Conservation (phyloP, 2,113 vertebrate species). For the Micromys minutus region DNA sequence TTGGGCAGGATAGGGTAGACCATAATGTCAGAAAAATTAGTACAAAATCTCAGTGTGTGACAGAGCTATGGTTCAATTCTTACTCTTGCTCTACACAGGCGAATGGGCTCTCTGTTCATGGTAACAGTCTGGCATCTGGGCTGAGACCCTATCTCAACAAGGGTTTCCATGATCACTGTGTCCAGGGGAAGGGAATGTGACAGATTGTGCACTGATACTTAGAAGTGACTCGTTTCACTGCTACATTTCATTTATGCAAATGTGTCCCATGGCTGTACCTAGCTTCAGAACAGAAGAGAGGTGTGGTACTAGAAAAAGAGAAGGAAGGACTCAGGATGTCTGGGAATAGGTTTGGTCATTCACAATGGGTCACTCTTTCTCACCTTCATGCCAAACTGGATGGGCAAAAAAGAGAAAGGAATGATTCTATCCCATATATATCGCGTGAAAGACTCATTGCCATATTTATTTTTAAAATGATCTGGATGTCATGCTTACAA, state of each 20-base stretch:
- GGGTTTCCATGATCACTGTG: neutral
- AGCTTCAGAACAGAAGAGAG: neutral
- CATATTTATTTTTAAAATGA: constrained; percentile 82
- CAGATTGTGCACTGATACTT: neutral
- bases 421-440: constrained; percentile 33
- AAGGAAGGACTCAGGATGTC: constrained; percentile 4
- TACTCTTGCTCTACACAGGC: neutral
- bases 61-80: neutral
- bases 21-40: neutral
- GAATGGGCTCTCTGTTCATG: neutral
- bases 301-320: neutral
- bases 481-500: constrained; percentile 80
- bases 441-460: constrained; percentile 68
- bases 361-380: neutral
- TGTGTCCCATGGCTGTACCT: neutral
- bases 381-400: neutral
- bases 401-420: neutral
- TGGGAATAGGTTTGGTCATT: neutral
- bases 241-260: neutral
- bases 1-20: neutral
- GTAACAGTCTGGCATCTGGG: neutral
- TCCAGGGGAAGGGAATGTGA: neutral
- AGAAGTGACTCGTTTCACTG: neutral
- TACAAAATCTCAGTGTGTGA: neutral
- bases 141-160: neutral